These are phyloP conservation scores for Argopecten irradians DNA, from an alignment of 1,140 invertebrate genomes.

Conservation along the genomic window DNA sequence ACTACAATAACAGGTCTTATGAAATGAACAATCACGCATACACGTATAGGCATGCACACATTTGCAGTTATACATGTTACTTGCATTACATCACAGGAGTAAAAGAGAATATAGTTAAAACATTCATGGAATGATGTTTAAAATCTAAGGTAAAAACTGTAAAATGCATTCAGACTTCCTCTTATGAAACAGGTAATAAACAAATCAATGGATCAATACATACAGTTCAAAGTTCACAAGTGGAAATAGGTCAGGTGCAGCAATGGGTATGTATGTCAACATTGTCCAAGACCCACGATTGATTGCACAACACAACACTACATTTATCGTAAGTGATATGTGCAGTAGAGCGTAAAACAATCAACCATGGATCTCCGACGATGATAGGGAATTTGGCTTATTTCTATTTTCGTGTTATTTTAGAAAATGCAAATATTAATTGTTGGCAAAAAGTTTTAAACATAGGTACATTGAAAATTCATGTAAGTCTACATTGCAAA, in stretches of 20 bases:
- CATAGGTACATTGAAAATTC: no score
- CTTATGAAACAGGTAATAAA: not conserved
- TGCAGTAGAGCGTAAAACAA: no score
- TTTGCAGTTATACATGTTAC: not conserved
- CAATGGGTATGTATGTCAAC: not conserved
- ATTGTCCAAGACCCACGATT: no score
- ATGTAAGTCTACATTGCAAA: no score
- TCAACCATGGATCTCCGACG: no score
- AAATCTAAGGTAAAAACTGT: constrained; percentile 22
- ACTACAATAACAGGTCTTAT: not conserved
- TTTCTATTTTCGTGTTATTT: no score
- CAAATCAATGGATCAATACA: not conserved
- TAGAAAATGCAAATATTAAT: no score
- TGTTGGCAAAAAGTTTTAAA: no score
- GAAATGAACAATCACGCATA: not conserved
- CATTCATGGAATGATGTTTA: constrained; percentile 22
- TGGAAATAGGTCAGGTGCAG: not conserved
- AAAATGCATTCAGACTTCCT: constrained; percentile 7
- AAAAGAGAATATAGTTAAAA: not conserved
- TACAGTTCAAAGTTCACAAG: not conserved
- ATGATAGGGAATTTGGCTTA: no score
- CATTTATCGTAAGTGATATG: no score
- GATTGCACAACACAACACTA: no score
- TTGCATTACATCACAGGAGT: not conserved
- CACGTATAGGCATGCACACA: not conserved